Evolutionary conservation across 2,888 invertebrate genomes (phyloP), one percentile per base, ranked within the genome.

Genomic region (Ceratothoa steindachneri): DNA sequence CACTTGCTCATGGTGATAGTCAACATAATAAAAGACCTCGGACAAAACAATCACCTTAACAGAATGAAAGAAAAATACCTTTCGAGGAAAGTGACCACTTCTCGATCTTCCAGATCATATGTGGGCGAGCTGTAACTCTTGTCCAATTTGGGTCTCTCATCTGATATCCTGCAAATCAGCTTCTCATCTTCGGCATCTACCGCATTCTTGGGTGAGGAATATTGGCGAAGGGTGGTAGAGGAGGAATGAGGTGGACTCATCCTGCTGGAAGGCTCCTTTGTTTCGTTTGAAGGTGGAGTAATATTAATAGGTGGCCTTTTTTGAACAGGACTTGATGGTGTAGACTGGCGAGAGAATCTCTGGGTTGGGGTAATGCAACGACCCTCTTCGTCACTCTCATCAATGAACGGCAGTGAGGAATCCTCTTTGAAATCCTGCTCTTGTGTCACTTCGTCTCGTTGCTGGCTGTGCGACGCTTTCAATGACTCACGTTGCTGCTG

Each of bases 71-170:
- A 55, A 19, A 55, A 7, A 15, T 55, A 55, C 55, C 19, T 55
- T 12, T 55, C 55, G 19, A 22, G 15, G 24, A 55, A 55, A 19
- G 19, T 22, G 15, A 22, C 15, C 15, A 22, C 15, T 19, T 55
- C 66, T 4, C 76, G 69, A 1, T 67, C 74, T 9, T 72, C 78
- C 29, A 76, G 30, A 84, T 91, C 91, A 84, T 92, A 92, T 0
- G 91, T 91, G 1, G 92, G 92, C n/a, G 92, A 91, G 81, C 92
- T 92, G 83, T 90, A 89, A 81, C 90, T 90, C 85, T 93, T 92
- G 85, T 93, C 92, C 69, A 92, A 85, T 80, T 88, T 88, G 0
- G 89, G 90, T 30, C 87, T 83, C 65, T 84, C 84, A 72, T 83
- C 83, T 41, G 81, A 80, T 30, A 80, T 74, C 55, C 76, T 71